Conservation (phyloP, 2,888 invertebrate genomes). For the Liopterus haemorrhoidalis region DNA sequence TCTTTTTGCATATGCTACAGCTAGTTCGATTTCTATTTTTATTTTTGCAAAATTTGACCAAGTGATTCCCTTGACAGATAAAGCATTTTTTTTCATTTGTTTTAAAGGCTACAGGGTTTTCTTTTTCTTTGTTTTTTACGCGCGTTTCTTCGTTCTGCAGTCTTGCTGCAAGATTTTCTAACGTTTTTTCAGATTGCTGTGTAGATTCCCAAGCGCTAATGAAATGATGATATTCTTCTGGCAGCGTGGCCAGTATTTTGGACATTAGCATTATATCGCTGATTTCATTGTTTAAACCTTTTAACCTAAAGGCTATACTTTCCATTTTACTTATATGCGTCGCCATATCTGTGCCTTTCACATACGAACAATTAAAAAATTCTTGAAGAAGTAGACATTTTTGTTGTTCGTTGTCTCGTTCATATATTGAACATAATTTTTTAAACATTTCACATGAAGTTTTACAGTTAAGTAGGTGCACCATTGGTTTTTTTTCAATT, state of each 20-base stretch:
- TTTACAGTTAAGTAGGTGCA: conserved; percentile 22
- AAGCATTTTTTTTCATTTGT: no score
- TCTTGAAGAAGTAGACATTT: conserved; percentile 24
- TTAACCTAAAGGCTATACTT: conserved; percentile 22
- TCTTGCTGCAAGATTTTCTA: no score
- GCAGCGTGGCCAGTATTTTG: conserved; percentile 14
- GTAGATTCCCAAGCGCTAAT: conserved; percentile 15
- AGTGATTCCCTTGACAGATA: no score
- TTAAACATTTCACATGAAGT: conserved; percentile 20
- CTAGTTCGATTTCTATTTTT: no score
- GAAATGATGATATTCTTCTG: conserved; percentile 12
- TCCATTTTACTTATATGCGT: conserved; percentile 22
- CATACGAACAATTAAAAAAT: conserved; percentile 21
- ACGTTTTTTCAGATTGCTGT: no score
- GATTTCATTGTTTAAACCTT: conserved; percentile 12
- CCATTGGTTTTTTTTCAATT: neutral
- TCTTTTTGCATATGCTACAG: no score
- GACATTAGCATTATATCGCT: conserved; percentile 17
- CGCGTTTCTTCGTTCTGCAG: no score
- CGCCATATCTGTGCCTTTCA: conserved; percentile 18
- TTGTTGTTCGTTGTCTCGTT: conserved; percentile 21
- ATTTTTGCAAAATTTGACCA: no score
- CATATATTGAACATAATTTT: conserved; percentile 18
- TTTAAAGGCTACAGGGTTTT: no score
- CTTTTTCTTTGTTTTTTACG: no score